Conservation (phyloP, 1,140 invertebrate genomes). For the Orchestia grillus region DNA sequence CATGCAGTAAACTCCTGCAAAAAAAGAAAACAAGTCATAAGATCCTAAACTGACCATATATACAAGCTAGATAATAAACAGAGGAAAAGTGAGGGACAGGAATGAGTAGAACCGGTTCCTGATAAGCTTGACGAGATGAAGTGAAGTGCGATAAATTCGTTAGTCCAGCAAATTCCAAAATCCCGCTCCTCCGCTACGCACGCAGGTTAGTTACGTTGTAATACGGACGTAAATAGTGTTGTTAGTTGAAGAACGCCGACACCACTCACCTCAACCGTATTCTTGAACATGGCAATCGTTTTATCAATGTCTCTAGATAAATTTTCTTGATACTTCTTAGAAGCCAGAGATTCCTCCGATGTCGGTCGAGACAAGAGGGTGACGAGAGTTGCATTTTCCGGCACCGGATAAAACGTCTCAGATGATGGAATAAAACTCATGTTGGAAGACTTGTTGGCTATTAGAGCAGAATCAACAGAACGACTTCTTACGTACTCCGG, state of each 20-base stretch:
- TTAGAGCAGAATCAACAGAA: conserved; percentile 18
- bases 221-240: neutral
- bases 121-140: neutral
- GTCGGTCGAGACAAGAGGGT: conserved; percentile 62
- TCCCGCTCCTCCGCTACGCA: neutral
- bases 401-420: conserved; percentile 58
- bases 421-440: conserved; percentile 61
- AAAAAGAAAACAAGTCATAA: conserved; percentile 24
- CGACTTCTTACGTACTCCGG: conserved; percentile 20
- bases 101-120: neutral
- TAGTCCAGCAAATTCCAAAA: neutral
- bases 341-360: conserved; percentile 61
- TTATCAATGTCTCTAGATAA: neutral
- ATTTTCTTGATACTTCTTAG: conserved; percentile 47
- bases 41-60: neutral
- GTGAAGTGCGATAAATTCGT: neutral
- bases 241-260: neutral
- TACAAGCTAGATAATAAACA: neutral
- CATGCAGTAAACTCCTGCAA: conserved; percentile 43
- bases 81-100: neutral
- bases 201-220: neutral
- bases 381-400: conserved; percentile 61
- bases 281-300: conserved; percentile 4
- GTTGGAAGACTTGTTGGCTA: neutral
- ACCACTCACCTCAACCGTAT: conserved; percentile 24